Evolutionary conservation across 2,888 invertebrate species (phyloP), one percentile per base, ranked within the genome.

Genomic region (Cistogaster globosa): DNA sequence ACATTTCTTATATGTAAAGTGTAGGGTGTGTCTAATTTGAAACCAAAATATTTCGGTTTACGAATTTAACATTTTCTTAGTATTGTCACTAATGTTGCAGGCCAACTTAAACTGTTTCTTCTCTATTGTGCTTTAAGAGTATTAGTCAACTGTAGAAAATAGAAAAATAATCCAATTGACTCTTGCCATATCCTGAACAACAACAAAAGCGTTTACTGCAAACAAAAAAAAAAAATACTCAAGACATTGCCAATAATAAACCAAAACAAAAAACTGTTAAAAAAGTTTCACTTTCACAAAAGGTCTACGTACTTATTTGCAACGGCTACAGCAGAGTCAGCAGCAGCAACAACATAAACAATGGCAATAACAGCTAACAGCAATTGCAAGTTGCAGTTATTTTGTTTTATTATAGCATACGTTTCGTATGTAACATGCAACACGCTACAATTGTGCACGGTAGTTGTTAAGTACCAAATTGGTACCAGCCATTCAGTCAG

Each of bases 281-380:
- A 26, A 63, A 88, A 91, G 90, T 90, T 91, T 90, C 90, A 90
- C 90, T 90, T 90, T 90, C 91, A 91, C 90, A 88, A 90, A 90
- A 90, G 91, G 90, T 90, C 90, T 91, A 87, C 87, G 88, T 87
- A 87, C 87, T 88, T 72, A 81, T 65, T 72, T 53, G 82, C 72
- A 78, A 67, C 57, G 74, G 78, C 65, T 68, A 58, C 48, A 60
- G 65, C 62, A 88, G 83, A 87, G 83, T 48, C 11, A 45, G 57
- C 72, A 79, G 22, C 62, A 57, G 32, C 87, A 86, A 86, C 88
- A 88, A 71, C 80, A 62, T 22, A 79, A 78, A 67, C 76, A 84
- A 55, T 42, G 32, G 62, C 65, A 75, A 36, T 36, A 60, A 62
- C 72, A 79, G 36, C 62, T 62, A 62, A 63, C 77, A 86, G 62